These are phyloP conservation scores for Salvelinus alpinus DNA, from an alignment of 2,113 vertebrate genomes.

Conservation along the genomic window DNA sequence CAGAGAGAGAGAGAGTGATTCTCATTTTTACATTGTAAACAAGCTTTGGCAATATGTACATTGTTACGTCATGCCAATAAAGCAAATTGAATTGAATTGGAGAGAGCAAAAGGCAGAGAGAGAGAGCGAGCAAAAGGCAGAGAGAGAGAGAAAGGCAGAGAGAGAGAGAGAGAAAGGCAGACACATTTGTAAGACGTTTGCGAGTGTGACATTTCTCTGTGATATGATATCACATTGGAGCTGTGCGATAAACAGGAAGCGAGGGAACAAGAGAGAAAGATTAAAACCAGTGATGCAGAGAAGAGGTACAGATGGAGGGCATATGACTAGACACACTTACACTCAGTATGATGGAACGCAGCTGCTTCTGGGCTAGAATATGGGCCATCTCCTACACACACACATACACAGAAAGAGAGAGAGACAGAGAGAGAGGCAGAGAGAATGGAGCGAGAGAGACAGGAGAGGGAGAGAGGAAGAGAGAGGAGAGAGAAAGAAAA, in stretches of 20 bases:
- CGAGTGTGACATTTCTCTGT: conserved; percentile 33
- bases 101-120: conserved; percentile 1
- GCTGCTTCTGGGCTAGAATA: conserved; percentile 95
- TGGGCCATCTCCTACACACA: conserved; percentile 92
- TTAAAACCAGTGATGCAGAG: background rate
- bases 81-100: too few species aligned
- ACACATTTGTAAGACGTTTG: background rate
- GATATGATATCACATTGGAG: conserved; percentile 25
- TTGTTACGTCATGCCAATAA: too few species aligned
- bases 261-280: background rate
- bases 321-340: conserved; percentile 76
- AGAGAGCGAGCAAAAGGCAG: background rate
- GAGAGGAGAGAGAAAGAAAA: conserved; percentile 5
- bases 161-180: conserved; percentile 5
- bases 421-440: conserved; percentile 6
- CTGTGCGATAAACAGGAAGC: conserved; percentile 15
- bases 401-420: conserved; percentile 9
- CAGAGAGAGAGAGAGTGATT: background rate
- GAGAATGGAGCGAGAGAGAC: background rate
- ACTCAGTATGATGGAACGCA: conserved; percentile 91
- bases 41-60: too few species aligned
- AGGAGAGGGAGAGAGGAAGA: background rate
- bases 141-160: conserved; percentile 9
- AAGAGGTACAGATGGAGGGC: conserved; percentile 25
- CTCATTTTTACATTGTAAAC: too few species aligned